Evolutionary conservation across 2,113 vertebrate species (phyloP).

Genomic region (Tamias sibiricus): DNA sequence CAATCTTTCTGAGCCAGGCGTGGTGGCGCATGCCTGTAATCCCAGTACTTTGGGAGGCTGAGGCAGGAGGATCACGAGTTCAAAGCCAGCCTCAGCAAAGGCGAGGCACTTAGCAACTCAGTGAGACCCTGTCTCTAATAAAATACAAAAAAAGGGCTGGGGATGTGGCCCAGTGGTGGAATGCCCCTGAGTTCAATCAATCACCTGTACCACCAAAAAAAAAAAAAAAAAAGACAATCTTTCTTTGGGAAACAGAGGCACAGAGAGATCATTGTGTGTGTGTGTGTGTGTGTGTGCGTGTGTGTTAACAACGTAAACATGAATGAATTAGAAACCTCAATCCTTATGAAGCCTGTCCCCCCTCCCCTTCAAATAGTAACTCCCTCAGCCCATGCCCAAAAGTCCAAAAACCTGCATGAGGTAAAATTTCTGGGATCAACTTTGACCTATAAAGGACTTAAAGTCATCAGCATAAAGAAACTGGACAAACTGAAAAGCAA

Average conservation of each 20-base stretch:
- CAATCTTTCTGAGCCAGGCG: not conserved
- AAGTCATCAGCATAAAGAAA: not conserved
- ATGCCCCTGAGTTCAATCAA: too few species aligned
- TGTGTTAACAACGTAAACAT: not conserved
- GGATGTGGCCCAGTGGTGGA: too few species aligned
- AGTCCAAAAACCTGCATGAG: not conserved
- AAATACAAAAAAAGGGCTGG: too few species aligned
- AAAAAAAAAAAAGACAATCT: not conserved
- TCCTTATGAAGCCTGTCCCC: not conserved
- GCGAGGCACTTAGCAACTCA: too few species aligned
- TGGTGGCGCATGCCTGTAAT: too few species aligned
- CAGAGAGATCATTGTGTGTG: not conserved
- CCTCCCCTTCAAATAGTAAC: not conserved
- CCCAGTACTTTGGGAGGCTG: too few species aligned
- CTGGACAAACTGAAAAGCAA: not conserved
- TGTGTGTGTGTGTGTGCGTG: too few species aligned
- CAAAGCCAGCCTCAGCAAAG: too few species aligned
- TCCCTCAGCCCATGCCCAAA: not conserved
- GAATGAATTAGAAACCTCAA: not conserved
- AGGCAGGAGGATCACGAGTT: too few species aligned
- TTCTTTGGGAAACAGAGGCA: not conserved
- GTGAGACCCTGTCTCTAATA: too few species aligned
- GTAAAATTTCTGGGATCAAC: not conserved
- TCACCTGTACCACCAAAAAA: too few species aligned
- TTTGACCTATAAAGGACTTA: not conserved